Evolutionary conservation across 2,797 vertebrate genomes (phyloP), one percentile per base, ranked within the genome.

Genomic region (Hoplostethus atlanticus): DNA sequence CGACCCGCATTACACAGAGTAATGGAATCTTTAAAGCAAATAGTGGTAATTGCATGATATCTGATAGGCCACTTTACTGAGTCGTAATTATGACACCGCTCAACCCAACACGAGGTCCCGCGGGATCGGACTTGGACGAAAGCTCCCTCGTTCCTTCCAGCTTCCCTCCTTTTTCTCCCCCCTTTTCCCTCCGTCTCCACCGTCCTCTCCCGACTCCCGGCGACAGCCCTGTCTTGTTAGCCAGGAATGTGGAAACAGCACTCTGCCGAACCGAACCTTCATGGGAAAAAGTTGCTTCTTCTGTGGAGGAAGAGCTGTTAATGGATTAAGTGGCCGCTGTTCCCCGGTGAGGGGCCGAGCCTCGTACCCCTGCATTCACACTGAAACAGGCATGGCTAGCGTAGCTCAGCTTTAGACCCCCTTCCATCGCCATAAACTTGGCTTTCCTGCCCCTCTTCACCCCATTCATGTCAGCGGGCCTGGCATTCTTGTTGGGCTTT

Each of bases 401-500:
- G 79, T 81, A 80, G 79, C 85, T 73, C 85, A 82, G 87, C 87
- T 91, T 91, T 88, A 85, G 86, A 79, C 82, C 84, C 80, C 51
- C 66, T 86, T 86, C 67, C 55, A 51, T 60, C 31, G 83, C 85
- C 85, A 53, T 83, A 77, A 89, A 92, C 89, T 90, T 90, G 85
- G 90, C 91, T 92, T 91, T 91, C 64, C 81, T 81, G 81, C 86
- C 81, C 80, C 80, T 82, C 85, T 84, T 83, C 84, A 79, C 81
- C 85, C 83, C 86, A 88, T 91, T 88, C 84, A 90, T 88, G 88
- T 91, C 87, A 84, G 84, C 83, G 47, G 84, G 87, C 87, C 77
- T 83, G 89, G 87, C 88, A 80, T 80, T 87, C 87, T 87, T 84
- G 76, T 91, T 58, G 79, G 76, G 78, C 71, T 84, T 92, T 92